Conservation (phyloP, 2,113 vertebrate genomes). For the Rhinogobius similis region DNA sequence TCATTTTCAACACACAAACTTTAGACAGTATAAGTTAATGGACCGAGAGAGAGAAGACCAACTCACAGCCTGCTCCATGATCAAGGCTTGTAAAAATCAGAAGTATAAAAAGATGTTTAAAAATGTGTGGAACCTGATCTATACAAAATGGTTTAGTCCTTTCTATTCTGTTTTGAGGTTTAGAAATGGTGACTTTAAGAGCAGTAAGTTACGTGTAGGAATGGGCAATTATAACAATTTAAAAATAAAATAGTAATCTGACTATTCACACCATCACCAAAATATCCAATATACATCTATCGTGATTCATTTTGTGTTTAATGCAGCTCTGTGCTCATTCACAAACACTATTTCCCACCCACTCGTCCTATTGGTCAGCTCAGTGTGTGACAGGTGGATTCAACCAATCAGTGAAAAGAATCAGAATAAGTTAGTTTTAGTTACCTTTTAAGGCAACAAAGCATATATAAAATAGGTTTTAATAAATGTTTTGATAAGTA, state of each 20-base stretch:
- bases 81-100: not conserved
- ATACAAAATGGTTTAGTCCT: not conserved
- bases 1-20: constrained; percentile 2
- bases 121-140: not conserved
- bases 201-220: not conserved
- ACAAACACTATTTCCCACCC: too few relatives aligned
- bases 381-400: too few relatives aligned
- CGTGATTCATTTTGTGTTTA: too few relatives aligned
- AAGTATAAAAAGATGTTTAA: not conserved
- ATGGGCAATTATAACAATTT: not conserved
- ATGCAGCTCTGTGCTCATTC: too few relatives aligned
- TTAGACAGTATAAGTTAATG: constrained; percentile 3
- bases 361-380: too few relatives aligned
- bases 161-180: not conserved
- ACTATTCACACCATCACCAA: not conserved
- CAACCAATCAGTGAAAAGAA: not conserved
- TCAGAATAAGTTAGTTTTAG: not conserved
- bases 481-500: not conserved
- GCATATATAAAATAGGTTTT: not conserved
- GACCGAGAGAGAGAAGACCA: not conserved
- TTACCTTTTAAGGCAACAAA: not conserved
- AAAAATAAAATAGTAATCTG: not conserved
- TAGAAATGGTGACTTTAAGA: not conserved
- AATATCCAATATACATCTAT: too few relatives aligned
- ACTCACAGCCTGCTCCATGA: not conserved